Evolutionary conservation across 2,113 vertebrate species (phyloP), one percentile per base, ranked within the genome.

Genomic region (Cyanoderma ruficeps): DNA sequence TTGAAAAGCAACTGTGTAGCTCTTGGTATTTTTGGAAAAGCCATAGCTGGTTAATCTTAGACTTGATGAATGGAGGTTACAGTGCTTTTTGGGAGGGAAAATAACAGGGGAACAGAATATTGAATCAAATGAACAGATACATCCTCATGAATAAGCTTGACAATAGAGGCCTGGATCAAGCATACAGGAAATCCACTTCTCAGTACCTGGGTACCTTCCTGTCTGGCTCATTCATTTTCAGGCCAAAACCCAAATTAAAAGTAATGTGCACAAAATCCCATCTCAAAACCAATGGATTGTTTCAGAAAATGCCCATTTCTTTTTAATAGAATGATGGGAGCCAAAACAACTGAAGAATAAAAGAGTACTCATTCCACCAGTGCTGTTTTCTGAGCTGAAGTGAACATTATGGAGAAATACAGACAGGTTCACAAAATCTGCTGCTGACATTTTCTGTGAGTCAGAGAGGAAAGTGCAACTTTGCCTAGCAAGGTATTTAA

Each of bases 1-100:
- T 85, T 94, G 89, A 96, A 86, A 77, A 83, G 77, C 60, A 95
- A 93, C 89, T 64, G 68, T 92, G 91, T 71, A 69, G 57, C 39
- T 88, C 90, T 91, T 74, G 33, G 31, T 95, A 86, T 90, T 94
- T 96, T 94, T 83, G 69, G 82, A 91, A 96, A 94, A 96, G 33
- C 82, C 30, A 2, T 78, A 93, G 59, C 92, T 76, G 81, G 70
- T 90, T 94, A 92, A 95, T 92, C 82, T 92, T 89, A 71, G 27
- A 83, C 67, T 83, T 93, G 57, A 90, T 90, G 94, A 87, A 93
- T 88, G 84, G 63, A 93, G 60, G 76, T 72, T 76, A 56, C 56
- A 80, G 24, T 93, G 88, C 57, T 76, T 94, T 94, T 97, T 65
- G 76, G n/a, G 56, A 87, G 22, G 55, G 91, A 95, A 90, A 95